Evolutionary conservation across 2,113 vertebrate genomes (phyloP), one percentile per base, ranked within the genome.

Genomic region (Passer montanus): DNA sequence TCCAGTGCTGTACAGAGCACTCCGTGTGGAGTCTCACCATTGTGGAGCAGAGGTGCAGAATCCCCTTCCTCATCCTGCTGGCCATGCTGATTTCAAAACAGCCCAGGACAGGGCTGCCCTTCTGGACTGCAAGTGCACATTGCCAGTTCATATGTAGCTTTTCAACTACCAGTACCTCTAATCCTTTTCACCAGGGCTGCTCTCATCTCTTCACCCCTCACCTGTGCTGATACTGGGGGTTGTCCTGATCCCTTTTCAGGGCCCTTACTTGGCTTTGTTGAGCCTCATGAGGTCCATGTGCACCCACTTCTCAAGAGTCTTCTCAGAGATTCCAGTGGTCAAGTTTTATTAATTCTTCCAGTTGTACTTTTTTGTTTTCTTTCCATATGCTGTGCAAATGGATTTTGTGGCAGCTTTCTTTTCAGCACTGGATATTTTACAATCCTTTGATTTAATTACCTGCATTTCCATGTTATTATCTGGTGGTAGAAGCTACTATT

Each of bases 261-360:
- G 49, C 27, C 3, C 7, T 53, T n/a, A 21, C n/a, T 37, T 55
- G 31, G 22, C 22, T n/a, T 55, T 66, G 10, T 49, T 76, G 31
- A 89, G 33, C 46, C 11, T 72, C 28, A 18, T 11, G 33, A 60
- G 13, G 21, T 76, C 73, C 58, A 28, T 13, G 27, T 3, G 19
- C 35, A 17, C 8, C 9, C 15, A 46, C 7, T 50, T 44, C 69
- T 39, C 13, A 18, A 53, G 56, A 55, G 41, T 69, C 93, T 93
- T 90, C 70, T 77, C 77, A 67, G 46, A 63, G 15, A 91, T 70
- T 94, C 70, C 59, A 56, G 1, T 33, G 28, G 46, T 83, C 43
- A 80, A 77, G n/a, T 82, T 82, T 95, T 74, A 76, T 91, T 94
- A 72, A 73, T 93, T 95, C 92, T 46, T 84, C 20, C 68, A 46